Evolutionary conservation across 35 echinoderm and acorn worm species (phyloP).

Genomic region (Apostichopus parvimensis): DNA sequence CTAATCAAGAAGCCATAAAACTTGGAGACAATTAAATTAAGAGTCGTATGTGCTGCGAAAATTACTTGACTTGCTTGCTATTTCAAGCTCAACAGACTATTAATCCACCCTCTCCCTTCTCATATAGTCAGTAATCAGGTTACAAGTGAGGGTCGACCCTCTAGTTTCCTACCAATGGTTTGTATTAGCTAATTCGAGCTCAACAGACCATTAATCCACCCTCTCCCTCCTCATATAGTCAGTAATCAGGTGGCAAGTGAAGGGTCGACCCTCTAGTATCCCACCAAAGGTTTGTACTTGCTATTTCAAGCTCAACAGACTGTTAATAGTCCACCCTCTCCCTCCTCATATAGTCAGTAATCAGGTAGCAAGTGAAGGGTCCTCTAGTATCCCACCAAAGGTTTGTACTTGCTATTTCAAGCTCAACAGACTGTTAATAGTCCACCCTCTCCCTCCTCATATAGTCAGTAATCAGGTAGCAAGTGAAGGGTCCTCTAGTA

Average conservation of each 20-base stretch:
- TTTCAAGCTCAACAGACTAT: too few relatives aligned
- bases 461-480: slow-evolving; percentile 52
- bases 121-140: slow-evolving; percentile 54
- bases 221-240: neutral
- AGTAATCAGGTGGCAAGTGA: slow-evolving; percentile 50
- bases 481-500: slow-evolving; percentile 53
- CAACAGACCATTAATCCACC: too few relatives aligned
- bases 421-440: too few relatives aligned
- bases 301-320: too few relatives aligned
- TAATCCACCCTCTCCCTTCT: too few relatives aligned
- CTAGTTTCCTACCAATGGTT: slow-evolving; percentile 64
- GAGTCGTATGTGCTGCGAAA: too few relatives aligned
- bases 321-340: too few relatives aligned
- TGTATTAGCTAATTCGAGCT: neutral
- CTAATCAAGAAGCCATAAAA: too few relatives aligned
- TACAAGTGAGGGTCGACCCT: slow-evolving; percentile 39
- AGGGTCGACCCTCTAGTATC: slow-evolving; percentile 51
- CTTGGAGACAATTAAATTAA: too few relatives aligned
- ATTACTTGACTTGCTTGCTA: neutral
- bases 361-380: slow-evolving; percentile 51
- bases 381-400: slow-evolving; percentile 56
- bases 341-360: slow-evolving; percentile 15
- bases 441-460: too few relatives aligned
- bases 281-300: slow-evolving; percentile 63
- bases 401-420: slow-evolving; percentile 14